A percentile compares a stretch with the other conserved stretches of the same genome.
Evolutionary conservation across 2,888 invertebrate species (phyloP).

Genomic region (Drosophila monieri): DNA sequence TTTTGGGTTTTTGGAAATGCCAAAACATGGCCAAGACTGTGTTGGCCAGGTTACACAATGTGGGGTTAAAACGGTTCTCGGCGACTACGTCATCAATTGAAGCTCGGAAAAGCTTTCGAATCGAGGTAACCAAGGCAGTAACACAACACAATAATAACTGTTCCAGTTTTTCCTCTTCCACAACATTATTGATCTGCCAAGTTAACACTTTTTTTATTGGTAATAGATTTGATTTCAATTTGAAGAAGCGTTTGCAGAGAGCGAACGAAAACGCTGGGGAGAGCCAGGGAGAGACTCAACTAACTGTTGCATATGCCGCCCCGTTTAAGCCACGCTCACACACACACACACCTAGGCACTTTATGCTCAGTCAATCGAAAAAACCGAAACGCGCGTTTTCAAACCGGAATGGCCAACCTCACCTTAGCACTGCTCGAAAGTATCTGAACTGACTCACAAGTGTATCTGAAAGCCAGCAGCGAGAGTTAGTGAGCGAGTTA

Average conservation of each 20-base stretch:
- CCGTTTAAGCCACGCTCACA: slow-evolving; percentile 66
- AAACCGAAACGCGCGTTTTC: slow-evolving; percentile 29
- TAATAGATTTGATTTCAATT: slow-evolving; percentile 11
- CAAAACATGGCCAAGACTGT: slow-evolving; percentile 71
- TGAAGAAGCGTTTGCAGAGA: slow-evolving; percentile 32
- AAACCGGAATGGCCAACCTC: slow-evolving; percentile 56
- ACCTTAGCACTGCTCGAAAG: slow-evolving; percentile 70
- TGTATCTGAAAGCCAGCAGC: slow-evolving; percentile 45
- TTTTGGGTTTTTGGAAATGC: slow-evolving; percentile 66
- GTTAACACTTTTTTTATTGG: slow-evolving; percentile 9
- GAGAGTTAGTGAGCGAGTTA: slow-evolving; percentile 43
- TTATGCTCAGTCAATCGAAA: slow-evolving; percentile 30
- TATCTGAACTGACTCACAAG: slow-evolving; percentile 69
- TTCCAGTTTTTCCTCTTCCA: slow-evolving; percentile 44
- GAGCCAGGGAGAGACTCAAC: slow-evolving; percentile 22
- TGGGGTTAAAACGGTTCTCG: slow-evolving; percentile 18
- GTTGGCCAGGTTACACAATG: slow-evolving; percentile 67
- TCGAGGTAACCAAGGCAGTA: slow-evolving; percentile 66
- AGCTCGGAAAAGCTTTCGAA: slow-evolving; percentile 41
- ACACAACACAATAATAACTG: slow-evolving; percentile 56
- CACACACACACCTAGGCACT: slow-evolving; percentile 23
- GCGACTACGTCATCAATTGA: slow-evolving; percentile 71
- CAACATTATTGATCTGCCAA: slow-evolving; percentile 26
- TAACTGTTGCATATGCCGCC: slow-evolving; percentile 71
- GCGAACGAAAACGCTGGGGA: slow-evolving; percentile 8